Conservation (phyloP, 2,888 invertebrate species). For the Troides oblongomaculatus region DNA sequence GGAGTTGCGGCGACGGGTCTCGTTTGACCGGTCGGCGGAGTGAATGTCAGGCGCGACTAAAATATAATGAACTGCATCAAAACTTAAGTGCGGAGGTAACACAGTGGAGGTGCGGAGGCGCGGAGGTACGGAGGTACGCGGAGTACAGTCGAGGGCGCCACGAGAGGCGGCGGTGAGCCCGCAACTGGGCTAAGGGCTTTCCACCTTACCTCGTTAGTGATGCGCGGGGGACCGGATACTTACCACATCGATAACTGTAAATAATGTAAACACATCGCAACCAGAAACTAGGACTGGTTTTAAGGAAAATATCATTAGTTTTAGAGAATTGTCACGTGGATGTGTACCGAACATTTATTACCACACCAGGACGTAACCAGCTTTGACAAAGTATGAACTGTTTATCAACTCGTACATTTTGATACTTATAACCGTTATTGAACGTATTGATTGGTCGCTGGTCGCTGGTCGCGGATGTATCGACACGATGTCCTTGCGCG, state of each 20-base stretch:
- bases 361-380: no score
- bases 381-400: no score
- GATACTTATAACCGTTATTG: no score
- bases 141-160: slow-evolving; percentile 43
- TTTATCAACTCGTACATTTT: no score
- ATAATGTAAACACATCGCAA: no score
- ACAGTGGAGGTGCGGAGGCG: slow-evolving; percentile 32
- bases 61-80: slow-evolving; percentile 29
- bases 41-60: slow-evolving; percentile 11
- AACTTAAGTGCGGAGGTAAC: slow-evolving; percentile 28
- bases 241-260: background rate
- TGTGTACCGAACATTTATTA: no score
- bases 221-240: slow-evolving; percentile 26
- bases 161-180: slow-evolving; percentile 41
- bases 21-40: slow-evolving; percentile 20
- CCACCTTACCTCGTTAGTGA: slow-evolving; percentile 47
- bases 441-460: no score
- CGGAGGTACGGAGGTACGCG: slow-evolving; percentile 42
- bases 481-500: slow-evolving; percentile 20
- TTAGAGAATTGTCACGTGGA: no score
- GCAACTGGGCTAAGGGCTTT: slow-evolving; percentile 70
- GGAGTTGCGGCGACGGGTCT: slow-evolving; percentile 20
- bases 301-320: no score
- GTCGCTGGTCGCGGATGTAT: background rate
- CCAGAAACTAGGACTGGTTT: no score